phyloP scores from a whole-genome alignment of 2,888 invertebrate species.

The Tipula unca region DNA sequence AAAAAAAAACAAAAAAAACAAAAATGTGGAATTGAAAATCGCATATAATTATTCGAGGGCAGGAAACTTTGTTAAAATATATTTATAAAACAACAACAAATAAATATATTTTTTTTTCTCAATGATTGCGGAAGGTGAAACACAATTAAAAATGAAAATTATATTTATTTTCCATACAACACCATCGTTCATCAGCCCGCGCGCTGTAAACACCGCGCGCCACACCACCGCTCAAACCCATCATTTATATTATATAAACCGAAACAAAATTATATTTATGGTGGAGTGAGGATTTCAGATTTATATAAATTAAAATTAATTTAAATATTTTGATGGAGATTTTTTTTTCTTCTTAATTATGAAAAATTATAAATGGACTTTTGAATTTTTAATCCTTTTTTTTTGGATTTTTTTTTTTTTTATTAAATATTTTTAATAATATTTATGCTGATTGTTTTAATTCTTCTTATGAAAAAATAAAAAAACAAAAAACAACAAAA shows the following conservation, averaged over 20 bases:
- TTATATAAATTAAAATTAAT: constrained; percentile 14
- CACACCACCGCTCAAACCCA: not conserved
- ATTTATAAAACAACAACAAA: constrained; percentile 4
- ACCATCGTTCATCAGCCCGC: not conserved
- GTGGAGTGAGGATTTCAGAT: not conserved
- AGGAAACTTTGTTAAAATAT: constrained; percentile 17
- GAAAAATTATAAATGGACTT: constrained; percentile 14
- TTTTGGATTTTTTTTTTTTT: not conserved
- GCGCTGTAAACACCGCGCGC: not conserved
- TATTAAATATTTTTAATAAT: not conserved
- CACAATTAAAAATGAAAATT: constrained; percentile 14
- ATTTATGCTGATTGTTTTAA: constrained; percentile 14
- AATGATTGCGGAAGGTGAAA: constrained; percentile 14
- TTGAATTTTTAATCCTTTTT: constrained; percentile 14
- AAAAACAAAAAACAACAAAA: not conserved
- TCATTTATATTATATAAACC: constrained; percentile 14
- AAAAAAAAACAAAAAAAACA: not conserved
- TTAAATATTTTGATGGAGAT: constrained; percentile 14
- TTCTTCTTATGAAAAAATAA: not conserved
- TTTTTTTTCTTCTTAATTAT: not conserved
- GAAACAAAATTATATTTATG: not conserved
- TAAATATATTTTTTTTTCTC: not conserved
- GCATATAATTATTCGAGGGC: constrained; percentile 19
- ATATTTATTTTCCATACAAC: not conserved
- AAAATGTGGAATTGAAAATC: constrained; percentile 19